These are phyloP conservation scores for Cinara cedri DNA, from an alignment of 2,888 invertebrate genomes.

Conservation along the genomic window DNA sequence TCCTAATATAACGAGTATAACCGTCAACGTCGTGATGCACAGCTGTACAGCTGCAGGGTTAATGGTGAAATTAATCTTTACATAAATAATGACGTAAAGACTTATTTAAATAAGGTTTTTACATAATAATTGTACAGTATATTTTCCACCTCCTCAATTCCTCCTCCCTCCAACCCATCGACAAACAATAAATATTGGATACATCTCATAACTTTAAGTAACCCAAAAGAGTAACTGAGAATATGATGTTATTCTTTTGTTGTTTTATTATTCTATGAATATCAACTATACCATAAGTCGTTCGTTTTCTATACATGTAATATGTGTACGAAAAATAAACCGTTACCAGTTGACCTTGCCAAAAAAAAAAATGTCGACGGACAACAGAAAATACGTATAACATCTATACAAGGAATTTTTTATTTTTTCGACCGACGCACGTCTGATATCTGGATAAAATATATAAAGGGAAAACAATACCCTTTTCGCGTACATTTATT, in stretches of 20 bases:
- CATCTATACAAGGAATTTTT: too few species aligned
- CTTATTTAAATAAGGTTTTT: not conserved
- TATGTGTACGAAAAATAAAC: not conserved
- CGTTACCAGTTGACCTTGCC: too few species aligned
- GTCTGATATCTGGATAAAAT: not conserved
- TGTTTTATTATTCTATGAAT: not conserved
- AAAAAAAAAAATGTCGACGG: too few species aligned
- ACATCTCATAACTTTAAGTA: conserved; percentile 18
- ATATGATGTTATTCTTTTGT: not conserved
- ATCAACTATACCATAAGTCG: not conserved
- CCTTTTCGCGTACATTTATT: too few species aligned
- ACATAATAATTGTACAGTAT: not conserved
- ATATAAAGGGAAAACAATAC: not conserved
- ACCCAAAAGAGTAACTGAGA: not conserved
- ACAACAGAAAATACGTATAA: too few species aligned
- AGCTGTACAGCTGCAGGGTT: not conserved
- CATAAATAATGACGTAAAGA: not conserved
- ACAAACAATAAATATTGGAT: conserved; percentile 13
- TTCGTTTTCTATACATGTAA: conserved; percentile 3
- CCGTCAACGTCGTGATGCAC: not conserved
- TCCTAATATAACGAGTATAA: too few species aligned
- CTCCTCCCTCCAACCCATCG: too few species aligned
- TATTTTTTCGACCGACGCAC: conserved; percentile 12
- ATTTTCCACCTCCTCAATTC: not conserved
- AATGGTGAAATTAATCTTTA: not conserved